Evolutionary conservation across 2,888 invertebrate genomes (phyloP), one percentile per base, ranked within the genome.

Genomic region (Bugulina stolonifera): DNA sequence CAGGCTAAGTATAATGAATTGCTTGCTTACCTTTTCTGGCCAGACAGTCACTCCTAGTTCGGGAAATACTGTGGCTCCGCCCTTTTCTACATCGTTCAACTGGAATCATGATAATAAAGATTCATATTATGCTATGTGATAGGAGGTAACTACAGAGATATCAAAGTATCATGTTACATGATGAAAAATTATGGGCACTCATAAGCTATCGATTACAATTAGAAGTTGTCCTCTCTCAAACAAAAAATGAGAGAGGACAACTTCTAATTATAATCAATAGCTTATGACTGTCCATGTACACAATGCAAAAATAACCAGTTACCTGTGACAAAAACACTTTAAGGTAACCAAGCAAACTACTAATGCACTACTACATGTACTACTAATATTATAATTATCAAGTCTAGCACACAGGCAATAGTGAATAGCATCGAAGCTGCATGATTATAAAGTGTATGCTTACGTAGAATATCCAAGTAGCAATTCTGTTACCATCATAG

Each of bases 31-130:
- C 18, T 43, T 43, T 18, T 43, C 43, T 10, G 43, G 43, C 43
- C 43, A 43, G 18, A 43, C 43, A 10, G 43, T 18, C 5, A 91
- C 87, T 23, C 90, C 90, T 23, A 95, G 87, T 75, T 89, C 88
- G 0, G 96, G 93, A 84, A 97, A 97, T 29, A 96, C 97, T 0
- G 97, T 97, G 3, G 94, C 94, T 27, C 97, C 97, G 0, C 97
- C 97, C 83, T 93, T 93, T 69, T 91, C 89, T 25, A 96, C 96
- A 80, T 95, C 93, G 75, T 92, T 93, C 93, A 96, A 93, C 94
- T 95, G 81, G 25, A 81, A 81, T 54, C 55, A 69, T 57, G 77
- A 43, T 10, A 43, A 43, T 5, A 43, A 10, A 18, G 43, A 43
- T 10, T 18, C 5, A 18, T 43, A 10, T 43, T 43, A 43, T 43